phyloP scores from a whole-genome alignment of 2,888 invertebrate genomes.

The Drosophila suboccidentalis region DNA sequence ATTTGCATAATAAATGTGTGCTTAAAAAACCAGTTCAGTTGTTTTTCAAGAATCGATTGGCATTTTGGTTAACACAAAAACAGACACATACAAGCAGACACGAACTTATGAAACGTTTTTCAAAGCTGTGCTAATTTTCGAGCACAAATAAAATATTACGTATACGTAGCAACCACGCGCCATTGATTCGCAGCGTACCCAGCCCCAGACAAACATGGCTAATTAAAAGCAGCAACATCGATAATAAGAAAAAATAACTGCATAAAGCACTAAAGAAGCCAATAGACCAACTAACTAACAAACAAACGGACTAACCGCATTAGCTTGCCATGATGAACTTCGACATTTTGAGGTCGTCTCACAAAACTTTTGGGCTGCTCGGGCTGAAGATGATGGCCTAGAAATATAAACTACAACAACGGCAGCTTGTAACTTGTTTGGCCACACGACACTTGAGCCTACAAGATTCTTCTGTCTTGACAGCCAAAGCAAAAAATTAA shows the following conservation, averaged over 20 bases:
- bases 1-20: constrained; percentile 63
- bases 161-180: constrained; percentile 63
- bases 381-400: constrained; percentile 59
- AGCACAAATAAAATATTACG: constrained; percentile 62
- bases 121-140: constrained; percentile 62
- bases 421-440: constrained; percentile 68
- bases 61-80: constrained; percentile 36
- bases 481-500: constrained; percentile 18
- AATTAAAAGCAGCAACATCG: constrained; percentile 58
- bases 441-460: constrained; percentile 67
- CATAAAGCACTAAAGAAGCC: constrained; percentile 24
- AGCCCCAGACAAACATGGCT: constrained; percentile 42
- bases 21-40: constrained; percentile 68
- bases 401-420: constrained; percentile 51
- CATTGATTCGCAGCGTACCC: constrained; percentile 19
- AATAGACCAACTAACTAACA: constrained; percentile 4
- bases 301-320: constrained; percentile 11
- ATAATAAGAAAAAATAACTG: constrained; percentile 24
- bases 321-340: constrained; percentile 59
- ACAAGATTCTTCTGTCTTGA: constrained; percentile 71
- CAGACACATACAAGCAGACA: constrained; percentile 15
- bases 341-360: constrained; percentile 69
- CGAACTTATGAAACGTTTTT: constrained; percentile 50
- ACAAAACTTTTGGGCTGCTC: constrained; percentile 30
- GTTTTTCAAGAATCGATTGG: constrained; percentile 60